Evolutionary conservation across 2,888 invertebrate species (phyloP), one percentile per base, ranked within the genome.

Genomic region (Plagodis dolabraria): DNA sequence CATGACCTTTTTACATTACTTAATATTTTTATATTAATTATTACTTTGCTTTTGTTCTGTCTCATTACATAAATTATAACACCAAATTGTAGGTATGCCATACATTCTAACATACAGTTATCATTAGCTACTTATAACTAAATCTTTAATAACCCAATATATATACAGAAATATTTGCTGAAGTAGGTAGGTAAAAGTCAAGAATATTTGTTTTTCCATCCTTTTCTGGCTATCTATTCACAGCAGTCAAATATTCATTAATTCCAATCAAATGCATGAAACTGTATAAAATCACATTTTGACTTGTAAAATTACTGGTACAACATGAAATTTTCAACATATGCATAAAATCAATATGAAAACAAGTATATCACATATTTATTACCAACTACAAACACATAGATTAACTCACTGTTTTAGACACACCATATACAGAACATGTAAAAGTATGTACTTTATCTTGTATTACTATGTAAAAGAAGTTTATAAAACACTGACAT

Each of bases 71-170:
- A 12, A 42, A 9, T 47, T 40, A 38, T 36, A 47, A 67, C 61
- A 70, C 51, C 60, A 64, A 58, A 60, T 62, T 44, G 64, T 61
- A 62, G 6, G 12, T 47, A 44, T 56, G 50, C 33, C 8, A 44
- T 59, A 57, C 61, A 45, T 60, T 40, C 56, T 58, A 60, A 65
- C 72, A 86, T 89, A 59, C 40, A 53, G 33, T 33, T 55, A 59
- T 35, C 38, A 57, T 61, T 88, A 88, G 81, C 90, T 91, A 90
- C 88, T 89, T 91, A 91, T 8, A 80, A 76, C 85, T 89, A 89
- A 81, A 72, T 80, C 75, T 80, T 76, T 80, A 80, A 82, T 82
- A 81, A 84, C 74, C 85, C 86, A 85, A 86, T 89, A 90, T 89
- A 90, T 88, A 89, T 87, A 90, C 87, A 89, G 81, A 86, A 84